Evolutionary conservation across 1,140 invertebrate genomes (phyloP), one percentile per base, ranked within the genome.

Genomic region (Heliconius hewitsoni): DNA sequence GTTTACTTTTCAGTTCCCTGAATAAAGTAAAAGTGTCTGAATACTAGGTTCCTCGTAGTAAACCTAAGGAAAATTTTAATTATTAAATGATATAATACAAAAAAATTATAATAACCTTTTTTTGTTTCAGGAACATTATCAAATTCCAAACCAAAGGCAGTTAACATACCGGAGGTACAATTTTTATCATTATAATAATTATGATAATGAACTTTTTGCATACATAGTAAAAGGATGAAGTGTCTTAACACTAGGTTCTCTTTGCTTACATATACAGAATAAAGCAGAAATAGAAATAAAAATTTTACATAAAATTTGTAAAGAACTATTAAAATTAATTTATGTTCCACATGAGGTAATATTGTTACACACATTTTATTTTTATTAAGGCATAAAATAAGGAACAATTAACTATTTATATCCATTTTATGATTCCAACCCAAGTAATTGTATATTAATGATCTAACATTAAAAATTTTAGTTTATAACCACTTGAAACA

Each of bases 101-200:
- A 46, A 46, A 46, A 13, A 16, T 16, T 13, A 13, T 46, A 52
- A 18, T 52, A 19, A 19, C 50, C 6, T 71, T n/a, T 75, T 60
- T 84, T 87, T 89, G 84, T 91, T 92, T 19, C 85, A 92, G 90
- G 85, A 80, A 88, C 78, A 42, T 70, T 88, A 71, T 81, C 84
- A 30, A 86, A 79, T 57, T 83, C 83, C 30, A 91, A 92, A 82
- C 74, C 84, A 23, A 89, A 89, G 77, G 55, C 85, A 79, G 82
- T 77, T 8, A 87, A 87, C 78, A 71, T 90, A 23, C 73, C 78
- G 6, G 89, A 92, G 85, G 90, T 91, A 84, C 86, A 76, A 72
- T 81, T 78, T 73, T 42, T n/a, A 46, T 1, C 9, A 16, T 57
- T 23, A 9, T 57, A 57, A 9, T 57, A 0, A 23, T 23, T n/a